A percentile compares a stretch with the other conserved stretches of the same genome.
Evolutionary conservation across 2,113 vertebrate species (phyloP).

Genomic region (Rafetus swinhoei): DNA sequence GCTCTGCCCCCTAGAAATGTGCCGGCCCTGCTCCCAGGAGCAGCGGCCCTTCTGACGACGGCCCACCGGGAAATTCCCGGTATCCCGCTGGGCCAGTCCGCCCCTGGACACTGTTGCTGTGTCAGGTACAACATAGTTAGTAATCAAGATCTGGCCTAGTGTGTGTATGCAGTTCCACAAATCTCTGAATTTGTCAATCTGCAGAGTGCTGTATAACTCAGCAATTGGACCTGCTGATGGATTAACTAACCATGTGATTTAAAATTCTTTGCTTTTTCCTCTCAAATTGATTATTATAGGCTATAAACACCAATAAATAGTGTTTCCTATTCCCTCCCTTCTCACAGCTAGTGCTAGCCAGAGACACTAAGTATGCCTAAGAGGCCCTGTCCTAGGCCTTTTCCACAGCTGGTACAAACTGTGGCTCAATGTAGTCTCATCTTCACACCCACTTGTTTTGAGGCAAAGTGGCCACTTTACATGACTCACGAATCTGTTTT

Average conservation of each 20-base stretch:
- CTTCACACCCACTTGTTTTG: not conserved
- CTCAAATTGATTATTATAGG: not conserved
- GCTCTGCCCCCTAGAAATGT: too few relatives aligned
- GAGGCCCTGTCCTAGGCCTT: not conserved
- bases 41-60: too few relatives aligned
- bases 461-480: not conserved
- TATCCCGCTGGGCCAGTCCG: too few relatives aligned
- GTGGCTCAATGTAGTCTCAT: not conserved
- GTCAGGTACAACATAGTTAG: not conserved
- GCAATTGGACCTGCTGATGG: not conserved
- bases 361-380: not conserved
- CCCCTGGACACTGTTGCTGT: not conserved
- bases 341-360: not conserved
- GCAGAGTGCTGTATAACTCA: not conserved
- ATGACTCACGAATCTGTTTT: not conserved
- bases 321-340: not conserved
- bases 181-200: not conserved
- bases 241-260: not conserved
- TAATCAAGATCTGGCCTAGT: not conserved
- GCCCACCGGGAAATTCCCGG: too few relatives aligned
- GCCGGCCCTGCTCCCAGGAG: too few relatives aligned
- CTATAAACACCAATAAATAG: not conserved
- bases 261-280: not conserved
- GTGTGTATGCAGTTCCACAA: not conserved
- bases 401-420: not conserved